Base-by-base conservation (phyloP, 1,140 invertebrate species). In the Drosophila rhopaloa region DNA sequence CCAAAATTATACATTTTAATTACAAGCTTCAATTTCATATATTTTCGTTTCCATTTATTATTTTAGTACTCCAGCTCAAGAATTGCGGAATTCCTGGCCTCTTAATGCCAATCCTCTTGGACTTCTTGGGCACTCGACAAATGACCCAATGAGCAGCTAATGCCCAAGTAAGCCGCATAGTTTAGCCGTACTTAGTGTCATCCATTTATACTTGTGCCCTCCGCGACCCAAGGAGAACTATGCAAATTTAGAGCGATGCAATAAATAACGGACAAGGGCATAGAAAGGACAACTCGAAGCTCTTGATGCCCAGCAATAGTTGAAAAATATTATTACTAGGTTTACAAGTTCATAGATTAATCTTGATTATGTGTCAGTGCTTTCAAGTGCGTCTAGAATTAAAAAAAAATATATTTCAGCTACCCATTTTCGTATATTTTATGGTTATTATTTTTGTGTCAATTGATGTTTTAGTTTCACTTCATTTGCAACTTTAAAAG, bases 111-210 rank as follows among this genome's bases (percentile, higher is more conserved):
- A 9, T 29, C 19, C 24, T 9, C 37, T 58, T 60, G 35, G 41
- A 47, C 43, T 70, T 24, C 27, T 71, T 70, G 37, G 41, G 40
- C 38, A 35, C 27, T 35, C 46, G 51, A 54, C 77, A 74, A 79
- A 79, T 79, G 60, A 40, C 35, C 44, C 14, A 66, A 40, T 40
- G 62, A 48, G 48, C 47, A 58, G 78, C 55, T 72, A 72, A 81
- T 81, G 65, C 46, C 44, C 3, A 63, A 48, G 63, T 73, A 57
- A 81, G 66, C 58, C 46, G 48, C 60, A 72, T 48, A 66, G 61
- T 72, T 66, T 57, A 75, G 35, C 44, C 35, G 6, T 24, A 27
- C 27, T n/a, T 41, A 37, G 29, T 6, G 10, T 38, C 10, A 16
- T 27, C 24, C 32, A 51, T 29, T 53, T 37, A 11, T 37, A 53